Evolutionary conservation across 1,140 invertebrate genomes (phyloP).

Genomic region (Leptopilina boulardi): DNA sequence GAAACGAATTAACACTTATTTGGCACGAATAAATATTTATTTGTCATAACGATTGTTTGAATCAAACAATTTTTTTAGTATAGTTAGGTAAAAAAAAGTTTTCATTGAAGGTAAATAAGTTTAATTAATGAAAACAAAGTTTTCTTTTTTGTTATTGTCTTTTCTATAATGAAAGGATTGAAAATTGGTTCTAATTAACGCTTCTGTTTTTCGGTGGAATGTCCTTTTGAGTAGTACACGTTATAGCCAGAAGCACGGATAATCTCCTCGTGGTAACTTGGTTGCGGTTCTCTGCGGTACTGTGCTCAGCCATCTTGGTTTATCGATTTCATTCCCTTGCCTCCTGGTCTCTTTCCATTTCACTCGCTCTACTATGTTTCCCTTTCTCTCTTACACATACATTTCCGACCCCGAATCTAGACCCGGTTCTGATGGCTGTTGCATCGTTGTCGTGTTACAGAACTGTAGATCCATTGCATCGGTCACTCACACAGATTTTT

Average conservation of each 20-base stretch:
- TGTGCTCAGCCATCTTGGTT: constrained; percentile 66
- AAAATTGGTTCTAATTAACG: constrained; percentile 17
- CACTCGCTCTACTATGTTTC: constrained; percentile 39
- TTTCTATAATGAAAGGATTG: not conserved
- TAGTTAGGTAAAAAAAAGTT: too few relatives aligned
- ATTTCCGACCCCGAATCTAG: constrained; percentile 33
- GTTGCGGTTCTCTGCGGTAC: constrained; percentile 69
- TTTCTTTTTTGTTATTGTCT: not conserved
- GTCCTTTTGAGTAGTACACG: constrained; percentile 15
- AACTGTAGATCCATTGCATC: not conserved
- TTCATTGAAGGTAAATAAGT: too few relatives aligned
- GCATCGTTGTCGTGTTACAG: not conserved
- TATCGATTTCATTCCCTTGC: constrained; percentile 63
- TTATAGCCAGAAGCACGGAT: constrained; percentile 51
- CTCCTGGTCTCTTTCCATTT: constrained; percentile 43
- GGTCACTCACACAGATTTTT: not conserved
- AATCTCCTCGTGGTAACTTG: constrained; percentile 60
- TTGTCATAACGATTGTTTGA: too few relatives aligned
- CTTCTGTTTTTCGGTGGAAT: not conserved
- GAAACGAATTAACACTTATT: too few relatives aligned
- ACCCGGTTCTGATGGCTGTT: not conserved
- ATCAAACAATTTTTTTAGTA: too few relatives aligned
- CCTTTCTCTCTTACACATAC: constrained; percentile 18
- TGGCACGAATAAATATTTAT: too few relatives aligned
- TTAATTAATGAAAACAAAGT: not conserved